A percentile compares a stretch with the other conserved stretches of the same genome.
These are phyloP conservation scores for Sandelia bainsii DNA, from an alignment of 2,797 vertebrate species.

Conservation along the genomic window DNA sequence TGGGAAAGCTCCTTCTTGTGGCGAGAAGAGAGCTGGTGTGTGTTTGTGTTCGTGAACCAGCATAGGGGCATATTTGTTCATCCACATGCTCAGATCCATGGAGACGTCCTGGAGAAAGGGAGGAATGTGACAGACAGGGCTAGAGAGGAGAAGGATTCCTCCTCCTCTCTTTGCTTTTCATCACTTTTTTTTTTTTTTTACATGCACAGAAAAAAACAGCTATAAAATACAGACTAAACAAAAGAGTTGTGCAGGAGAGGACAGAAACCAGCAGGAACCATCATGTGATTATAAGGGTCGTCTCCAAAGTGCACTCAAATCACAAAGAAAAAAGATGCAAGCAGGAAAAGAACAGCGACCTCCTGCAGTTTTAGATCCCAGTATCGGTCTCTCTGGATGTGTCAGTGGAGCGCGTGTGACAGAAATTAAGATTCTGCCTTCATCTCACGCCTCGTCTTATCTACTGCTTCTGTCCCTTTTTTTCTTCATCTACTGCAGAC, in stretches of 20 bases:
- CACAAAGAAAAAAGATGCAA: constrained; percentile 11
- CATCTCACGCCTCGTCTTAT: constrained; percentile 43
- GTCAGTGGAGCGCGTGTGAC: constrained; percentile 38
- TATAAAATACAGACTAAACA: constrained; percentile 24
- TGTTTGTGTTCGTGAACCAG: constrained; percentile 11
- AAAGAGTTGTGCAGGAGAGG: constrained; percentile 14
- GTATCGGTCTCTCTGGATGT: constrained; percentile 20
- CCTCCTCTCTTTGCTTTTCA: constrained; percentile 56
- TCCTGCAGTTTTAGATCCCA: constrained; percentile 30
- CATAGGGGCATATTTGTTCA: constrained; percentile 68
- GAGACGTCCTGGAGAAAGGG: constrained; percentile 73
- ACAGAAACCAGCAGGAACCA: constrained; percentile 7
- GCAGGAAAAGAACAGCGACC: constrained; percentile 25
- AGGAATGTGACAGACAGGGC: constrained; percentile 76
- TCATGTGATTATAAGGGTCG: constrained; percentile 21
- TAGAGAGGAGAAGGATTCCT: constrained; percentile 46
- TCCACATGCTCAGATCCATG: constrained; percentile 68
- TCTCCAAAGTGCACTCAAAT: constrained; percentile 27
- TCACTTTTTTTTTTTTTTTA: constrained; percentile 56
- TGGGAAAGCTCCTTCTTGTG: constrained; percentile 41
- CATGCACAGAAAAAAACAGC: constrained; percentile 7
- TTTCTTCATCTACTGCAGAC: constrained; percentile 14
- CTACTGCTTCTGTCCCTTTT: constrained; percentile 21
- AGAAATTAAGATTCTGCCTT: constrained; percentile 55
- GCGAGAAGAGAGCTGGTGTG: constrained; percentile 19